These are phyloP conservation scores for Tolmerus cingulatus DNA, from an alignment of 2,888 invertebrate genomes.

Conservation along the genomic window DNA sequence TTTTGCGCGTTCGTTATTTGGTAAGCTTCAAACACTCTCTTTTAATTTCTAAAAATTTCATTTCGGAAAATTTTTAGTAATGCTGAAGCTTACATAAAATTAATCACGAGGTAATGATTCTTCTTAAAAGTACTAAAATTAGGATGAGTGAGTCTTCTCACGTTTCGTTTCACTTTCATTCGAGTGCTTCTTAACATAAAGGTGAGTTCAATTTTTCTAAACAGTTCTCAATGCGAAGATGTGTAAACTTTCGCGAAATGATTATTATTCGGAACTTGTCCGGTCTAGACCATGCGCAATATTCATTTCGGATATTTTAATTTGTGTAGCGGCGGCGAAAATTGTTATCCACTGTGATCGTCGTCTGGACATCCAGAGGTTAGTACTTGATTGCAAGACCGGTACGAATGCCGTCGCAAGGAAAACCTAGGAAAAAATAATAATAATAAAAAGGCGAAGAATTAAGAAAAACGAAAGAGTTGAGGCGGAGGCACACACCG, in stretches of 20 bases:
- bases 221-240: background rate
- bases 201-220: background rate
- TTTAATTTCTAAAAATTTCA: too few relatives aligned
- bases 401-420: slow-evolving; percentile 9
- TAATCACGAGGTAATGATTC: too few relatives aligned
- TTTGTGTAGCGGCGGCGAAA: background rate
- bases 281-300: background rate
- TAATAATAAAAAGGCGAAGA: background rate
- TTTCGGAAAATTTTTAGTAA: too few relatives aligned
- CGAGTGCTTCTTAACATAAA: background rate
- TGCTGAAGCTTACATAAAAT: too few relatives aligned
- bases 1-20: too few relatives aligned
- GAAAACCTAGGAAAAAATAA: background rate
- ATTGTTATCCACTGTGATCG: slow-evolving; percentile 21
- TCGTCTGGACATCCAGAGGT: slow-evolving; percentile 28
- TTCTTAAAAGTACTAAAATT: too few relatives aligned
- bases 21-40: too few relatives aligned
- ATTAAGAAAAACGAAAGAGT: slow-evolving; percentile 31
- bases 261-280: background rate
- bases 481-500: slow-evolving; percentile 24
- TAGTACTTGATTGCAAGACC: slow-evolving; percentile 35
- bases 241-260: background rate
- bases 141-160: background rate
- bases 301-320: background rate
- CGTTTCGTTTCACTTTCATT: background rate